Base-by-base conservation (phyloP, 2,113 vertebrate genomes). In the Hippoglossus stenolepis region DNA sequence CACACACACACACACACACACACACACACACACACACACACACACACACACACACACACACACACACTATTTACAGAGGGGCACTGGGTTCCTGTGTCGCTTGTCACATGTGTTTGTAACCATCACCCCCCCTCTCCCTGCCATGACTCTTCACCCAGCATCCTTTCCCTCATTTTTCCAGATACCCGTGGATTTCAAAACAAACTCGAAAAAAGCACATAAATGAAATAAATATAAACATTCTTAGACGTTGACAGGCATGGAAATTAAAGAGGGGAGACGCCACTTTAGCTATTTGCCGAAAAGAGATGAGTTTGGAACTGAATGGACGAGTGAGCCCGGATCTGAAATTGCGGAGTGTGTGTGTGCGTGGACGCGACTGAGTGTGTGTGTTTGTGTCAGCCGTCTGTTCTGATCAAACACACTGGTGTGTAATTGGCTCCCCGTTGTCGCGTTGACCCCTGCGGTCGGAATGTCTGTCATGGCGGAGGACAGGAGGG, bases 341-440 rank as follows among this genome's bases (percentile, higher is more conserved):
- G 62, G 65, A 75, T 82, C 8, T 6, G 10, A 73, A 84, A 73
- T 21, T 70, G 77, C 31, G 24, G 51, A 20, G 75, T 66, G 77
- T 65, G 77, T 40, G 73, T 58, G 57, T 58, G 21, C 14, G 56
- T 5, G 59, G 59, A 73, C 60, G 77, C 54, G 77, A 24, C 66
- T 26, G 24, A 11, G 75, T 66, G 74, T 65, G 79, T 24, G 57
- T 17, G 57, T 58, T 14, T 28, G 24, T 8, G 59, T 63, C 75
- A 88, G 79, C 85, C 90, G 90, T 93, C 90, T 86, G 86, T 80
- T 93, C 90, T 90, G 91, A 93, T 93, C 91, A 92, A 90, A 92
- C 87, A 93, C 81, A 86, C 89, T 88, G 84, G 89, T 92, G 89
- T 92, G 92, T 94, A 94, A 94, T 94, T 94, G 93, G 89, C 87